Percentiles rank a stretch among this genome's conserved stretches.
phyloP scores from a whole-genome alignment of 2,888 invertebrate genomes.

The Crematogaster levior region DNA sequence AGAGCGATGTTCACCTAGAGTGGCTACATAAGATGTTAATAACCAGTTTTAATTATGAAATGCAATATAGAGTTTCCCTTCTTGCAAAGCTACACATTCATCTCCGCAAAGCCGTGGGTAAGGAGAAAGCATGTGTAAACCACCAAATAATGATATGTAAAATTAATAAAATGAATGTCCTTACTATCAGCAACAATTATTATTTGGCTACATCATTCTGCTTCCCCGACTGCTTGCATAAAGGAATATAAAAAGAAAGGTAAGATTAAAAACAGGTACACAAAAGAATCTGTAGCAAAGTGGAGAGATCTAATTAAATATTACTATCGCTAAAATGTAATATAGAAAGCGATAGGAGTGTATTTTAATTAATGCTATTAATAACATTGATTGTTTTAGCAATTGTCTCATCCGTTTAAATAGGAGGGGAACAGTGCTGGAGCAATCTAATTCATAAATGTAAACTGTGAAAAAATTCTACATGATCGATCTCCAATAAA shows the following conservation, averaged over 20 bases:
- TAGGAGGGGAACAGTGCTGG: background rate
- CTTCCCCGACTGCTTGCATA: conserved; percentile 85
- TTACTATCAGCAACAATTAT: conserved; percentile 85
- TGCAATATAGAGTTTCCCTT: background rate
- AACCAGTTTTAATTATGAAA: background rate
- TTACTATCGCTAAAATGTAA: conserved; percentile 37
- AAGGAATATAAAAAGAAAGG: conserved; percentile 78
- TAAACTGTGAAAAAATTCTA: background rate
- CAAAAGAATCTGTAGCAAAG: conserved; percentile 48
- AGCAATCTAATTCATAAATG: background rate
- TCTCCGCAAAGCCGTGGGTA: conserved; percentile 38
- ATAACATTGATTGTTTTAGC: conserved; percentile 10
- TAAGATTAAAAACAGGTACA: conserved; percentile 69
- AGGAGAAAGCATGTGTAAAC: conserved; percentile 58
- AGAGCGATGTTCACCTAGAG: background rate
- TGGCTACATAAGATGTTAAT: background rate
- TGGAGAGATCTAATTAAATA: conserved; percentile 51
- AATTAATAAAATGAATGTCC: conserved; percentile 78
- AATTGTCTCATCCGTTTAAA: background rate
- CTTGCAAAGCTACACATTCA: conserved; percentile 3
- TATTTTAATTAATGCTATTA: conserved; percentile 23
- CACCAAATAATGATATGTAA: conserved; percentile 66
- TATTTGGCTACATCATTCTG: conserved; percentile 85
- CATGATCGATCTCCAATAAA: background rate
- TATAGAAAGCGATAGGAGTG: conserved; percentile 28